phyloP scores from a whole-genome alignment of 1,140 invertebrate genomes.

The Oreohelix idahoensis region DNA sequence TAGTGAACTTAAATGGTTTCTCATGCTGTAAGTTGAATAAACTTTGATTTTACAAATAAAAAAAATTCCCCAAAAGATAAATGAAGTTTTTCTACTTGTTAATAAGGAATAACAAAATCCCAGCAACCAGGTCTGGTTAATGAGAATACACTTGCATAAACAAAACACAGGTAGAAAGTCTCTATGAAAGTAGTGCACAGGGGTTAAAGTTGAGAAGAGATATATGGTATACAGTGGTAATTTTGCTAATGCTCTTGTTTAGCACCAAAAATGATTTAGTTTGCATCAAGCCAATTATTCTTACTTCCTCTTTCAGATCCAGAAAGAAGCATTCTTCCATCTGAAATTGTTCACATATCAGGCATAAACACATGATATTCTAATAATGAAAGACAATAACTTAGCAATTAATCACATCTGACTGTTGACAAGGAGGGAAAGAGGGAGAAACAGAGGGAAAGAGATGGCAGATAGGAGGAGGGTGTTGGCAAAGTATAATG shows the following conservation, averaged over 20 bases:
- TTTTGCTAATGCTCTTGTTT: not conserved
- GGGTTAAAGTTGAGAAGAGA: not conserved
- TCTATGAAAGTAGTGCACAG: not conserved
- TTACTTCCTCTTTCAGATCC: conserved; percentile 9
- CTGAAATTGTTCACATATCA: not conserved
- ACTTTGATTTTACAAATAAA: not conserved
- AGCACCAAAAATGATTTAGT: conserved; percentile 1
- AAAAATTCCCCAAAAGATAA: not conserved
- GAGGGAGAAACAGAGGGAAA: too few species aligned
- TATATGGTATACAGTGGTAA: not conserved
- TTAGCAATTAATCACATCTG: too few species aligned
- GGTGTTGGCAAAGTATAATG: too few species aligned
- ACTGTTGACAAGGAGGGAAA: too few species aligned
- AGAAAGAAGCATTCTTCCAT: conserved; percentile 7
- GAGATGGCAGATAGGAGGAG: too few species aligned
- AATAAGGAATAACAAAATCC: not conserved
- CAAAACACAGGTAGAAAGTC: not conserved
- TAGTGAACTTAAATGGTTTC: not conserved
- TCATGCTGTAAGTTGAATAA: not conserved
- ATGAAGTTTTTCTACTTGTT: not conserved
- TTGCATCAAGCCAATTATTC: not conserved
- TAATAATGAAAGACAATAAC: not conserved
- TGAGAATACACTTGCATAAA: not conserved
- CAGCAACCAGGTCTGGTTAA: conserved; percentile 1
- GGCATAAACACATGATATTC: not conserved